A percentile compares a stretch with the other conserved stretches of the same genome.
These are phyloP conservation scores for Drepana arcuata DNA, from an alignment of 1,140 invertebrate genomes.

Conservation along the genomic window DNA sequence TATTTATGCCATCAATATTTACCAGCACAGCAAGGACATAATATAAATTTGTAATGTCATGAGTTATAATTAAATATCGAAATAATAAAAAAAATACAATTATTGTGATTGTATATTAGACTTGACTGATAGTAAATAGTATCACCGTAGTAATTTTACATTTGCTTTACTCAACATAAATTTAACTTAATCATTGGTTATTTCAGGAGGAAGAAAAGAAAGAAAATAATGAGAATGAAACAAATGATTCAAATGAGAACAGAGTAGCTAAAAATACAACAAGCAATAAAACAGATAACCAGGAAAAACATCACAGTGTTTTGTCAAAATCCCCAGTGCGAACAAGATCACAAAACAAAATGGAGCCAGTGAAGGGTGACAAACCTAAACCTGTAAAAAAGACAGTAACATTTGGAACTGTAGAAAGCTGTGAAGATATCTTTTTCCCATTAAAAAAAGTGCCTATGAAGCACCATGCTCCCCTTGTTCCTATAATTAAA, in stretches of 20 bases:
- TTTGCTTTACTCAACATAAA: too few relatives aligned
- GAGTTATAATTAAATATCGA: too few relatives aligned
- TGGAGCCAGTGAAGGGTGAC: slow-evolving; percentile 57
- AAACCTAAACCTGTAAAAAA: slow-evolving; percentile 66
- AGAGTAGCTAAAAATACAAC: slow-evolving; percentile 30
- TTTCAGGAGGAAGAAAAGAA: slow-evolving; percentile 69
- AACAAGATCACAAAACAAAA: slow-evolving; percentile 69
- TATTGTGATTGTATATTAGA: too few relatives aligned
- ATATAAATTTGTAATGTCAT: too few relatives aligned
- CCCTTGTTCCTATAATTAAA: slow-evolving; percentile 68
- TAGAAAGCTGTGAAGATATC: slow-evolving; percentile 68
- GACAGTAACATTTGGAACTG: slow-evolving; percentile 69
- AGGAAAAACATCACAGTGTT: slow-evolving; percentile 30
- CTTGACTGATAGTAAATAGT: too few relatives aligned
- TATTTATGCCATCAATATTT: too few relatives aligned
- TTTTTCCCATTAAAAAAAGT: slow-evolving; percentile 59
- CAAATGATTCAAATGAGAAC: slow-evolving; percentile 37
- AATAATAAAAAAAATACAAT: too few relatives aligned
- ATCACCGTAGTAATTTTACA: too few relatives aligned
- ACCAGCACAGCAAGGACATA: too few relatives aligned
- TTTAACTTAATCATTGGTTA: too few relatives aligned
- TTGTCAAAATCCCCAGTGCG: slow-evolving; percentile 59
- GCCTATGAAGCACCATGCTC: slow-evolving; percentile 61
- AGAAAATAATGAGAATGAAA: slow-evolving; percentile 60
- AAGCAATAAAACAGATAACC: slow-evolving; percentile 31